Base-by-base conservation (phyloP, 1,140 invertebrate genomes). In the Sinella curviseta region DNA sequence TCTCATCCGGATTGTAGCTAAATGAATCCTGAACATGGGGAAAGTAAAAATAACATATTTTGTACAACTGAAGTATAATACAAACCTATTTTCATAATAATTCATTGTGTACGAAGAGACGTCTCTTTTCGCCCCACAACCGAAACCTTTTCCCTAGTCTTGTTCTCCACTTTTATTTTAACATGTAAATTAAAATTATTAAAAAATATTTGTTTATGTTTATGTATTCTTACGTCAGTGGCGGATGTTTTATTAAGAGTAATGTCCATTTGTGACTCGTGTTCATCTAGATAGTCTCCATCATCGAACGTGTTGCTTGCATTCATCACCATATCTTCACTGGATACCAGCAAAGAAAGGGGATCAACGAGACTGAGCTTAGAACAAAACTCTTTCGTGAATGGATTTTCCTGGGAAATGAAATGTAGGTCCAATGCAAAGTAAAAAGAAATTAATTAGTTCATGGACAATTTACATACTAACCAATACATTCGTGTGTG, bases 361-460 rank as follows among this genome's bases (percentile, higher is more conserved):
- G 95, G 94, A 89, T 97, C 94, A 81, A 92, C 91, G 17, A 97
- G 90, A 8, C 90, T 89, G 24, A 98, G 86, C 85, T 89, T 91
- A n/a, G 92, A 89, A 88, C 96, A 98, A 76, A 98, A 91, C 55
- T 89, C 85, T 8, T 89, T 90, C 4, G 95, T 97, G 86, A 98
- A 96, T 24, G 92, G 90, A 88, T 98, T 98, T 17, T 91, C 85
- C 78, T 90, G 86, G 4, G 24, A 4, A n/a, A 20, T 48, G 39
- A 12, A 48, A 48, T 12, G 8, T 12, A 48, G 8, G 20, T 20
- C 48, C 35, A 67, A 70, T 55, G 12, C 20, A 78, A 73, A 16
- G 16, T 35, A 35, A 77, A 30, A 80, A 26, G 20, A 76, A 24
- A 65, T 1, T 67, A 24, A 31, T 60, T 2, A 31, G 26, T 26